phyloP scores from a whole-genome alignment of 2,888 invertebrate genomes.

The Lingula anatina region DNA sequence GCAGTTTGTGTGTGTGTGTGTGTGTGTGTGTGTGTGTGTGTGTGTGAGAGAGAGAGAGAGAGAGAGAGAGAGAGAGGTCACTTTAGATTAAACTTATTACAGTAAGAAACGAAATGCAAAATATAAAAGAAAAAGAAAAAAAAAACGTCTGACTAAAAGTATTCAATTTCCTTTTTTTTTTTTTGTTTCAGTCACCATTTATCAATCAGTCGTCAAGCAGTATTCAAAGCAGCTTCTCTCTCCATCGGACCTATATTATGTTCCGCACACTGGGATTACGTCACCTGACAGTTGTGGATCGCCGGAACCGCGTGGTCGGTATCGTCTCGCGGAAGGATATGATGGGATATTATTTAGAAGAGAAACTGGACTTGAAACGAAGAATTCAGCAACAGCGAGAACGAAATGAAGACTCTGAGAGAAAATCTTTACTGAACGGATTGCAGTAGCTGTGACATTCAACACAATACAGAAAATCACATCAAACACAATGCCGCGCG shows the following conservation, averaged over 20 bases:
- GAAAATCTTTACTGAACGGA: too few relatives aligned
- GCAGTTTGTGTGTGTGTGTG: too few relatives aligned
- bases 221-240: slow-evolving; percentile 32
- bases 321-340: slow-evolving; percentile 45
- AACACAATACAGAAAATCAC: too few relatives aligned
- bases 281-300: slow-evolving; percentile 37
- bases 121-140: too few relatives aligned
- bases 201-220: slow-evolving; percentile 36
- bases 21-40: too few relatives aligned
- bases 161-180: too few relatives aligned
- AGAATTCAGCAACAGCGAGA: background rate
- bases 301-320: slow-evolving; percentile 32
- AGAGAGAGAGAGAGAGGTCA: too few relatives aligned
- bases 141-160: slow-evolving; percentile 12
- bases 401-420: too few relatives aligned
- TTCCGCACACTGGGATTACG: slow-evolving; percentile 43
- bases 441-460: too few relatives aligned
- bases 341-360: slow-evolving; percentile 31
- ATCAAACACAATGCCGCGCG: too few relatives aligned
- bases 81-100: slow-evolving; percentile 28
- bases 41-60: slow-evolving; percentile 17
- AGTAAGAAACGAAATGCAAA: too few relatives aligned
- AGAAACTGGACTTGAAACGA: slow-evolving; percentile 12
- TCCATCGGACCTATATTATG: slow-evolving; percentile 36
- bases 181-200: too few relatives aligned